Evolutionary conservation across 2,888 invertebrate genomes (phyloP).

Genomic region (Thumatha senex): DNA sequence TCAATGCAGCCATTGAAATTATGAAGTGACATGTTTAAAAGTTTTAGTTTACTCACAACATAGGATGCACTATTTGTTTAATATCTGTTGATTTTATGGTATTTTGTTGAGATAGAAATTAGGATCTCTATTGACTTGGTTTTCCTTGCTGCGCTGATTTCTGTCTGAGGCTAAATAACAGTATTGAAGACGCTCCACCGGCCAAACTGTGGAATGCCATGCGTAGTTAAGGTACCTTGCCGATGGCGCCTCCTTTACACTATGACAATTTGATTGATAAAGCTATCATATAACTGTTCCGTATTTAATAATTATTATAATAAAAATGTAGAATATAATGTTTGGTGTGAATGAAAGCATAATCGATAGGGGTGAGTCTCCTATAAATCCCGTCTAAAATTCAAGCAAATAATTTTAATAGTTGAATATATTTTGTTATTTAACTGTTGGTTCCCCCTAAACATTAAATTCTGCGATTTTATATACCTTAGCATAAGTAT

Average conservation of each 20-base stretch:
- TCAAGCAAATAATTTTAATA: slow-evolving; percentile 38
- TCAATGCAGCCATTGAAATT: slow-evolving; percentile 43
- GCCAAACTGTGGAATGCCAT: slow-evolving; percentile 26
- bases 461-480: slow-evolving; percentile 64
- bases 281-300: slow-evolving; percentile 59
- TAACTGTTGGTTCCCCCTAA: slow-evolving; percentile 41
- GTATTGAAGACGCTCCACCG: not conserved
- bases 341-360: slow-evolving; percentile 39
- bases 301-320: slow-evolving; percentile 57
- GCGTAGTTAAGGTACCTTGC: slow-evolving; percentile 13
- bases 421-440: slow-evolving; percentile 41
- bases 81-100: slow-evolving; percentile 53
- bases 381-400: slow-evolving; percentile 22
- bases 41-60: slow-evolving; percentile 62
- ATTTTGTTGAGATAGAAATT: slow-evolving; percentile 35
- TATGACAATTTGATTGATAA: slow-evolving; percentile 57
- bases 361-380: slow-evolving; percentile 23
- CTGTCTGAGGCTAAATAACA: slow-evolving; percentile 48
- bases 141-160: slow-evolving; percentile 12
- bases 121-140: slow-evolving; percentile 42
- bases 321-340: slow-evolving; percentile 74
- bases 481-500: slow-evolving; percentile 66
- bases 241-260: slow-evolving; percentile 45
- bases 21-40: slow-evolving; percentile 49
- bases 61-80: slow-evolving; percentile 65